Evolutionary conservation across 2,113 vertebrate species (phyloP).

Genomic region (Prinia subflava): DNA sequence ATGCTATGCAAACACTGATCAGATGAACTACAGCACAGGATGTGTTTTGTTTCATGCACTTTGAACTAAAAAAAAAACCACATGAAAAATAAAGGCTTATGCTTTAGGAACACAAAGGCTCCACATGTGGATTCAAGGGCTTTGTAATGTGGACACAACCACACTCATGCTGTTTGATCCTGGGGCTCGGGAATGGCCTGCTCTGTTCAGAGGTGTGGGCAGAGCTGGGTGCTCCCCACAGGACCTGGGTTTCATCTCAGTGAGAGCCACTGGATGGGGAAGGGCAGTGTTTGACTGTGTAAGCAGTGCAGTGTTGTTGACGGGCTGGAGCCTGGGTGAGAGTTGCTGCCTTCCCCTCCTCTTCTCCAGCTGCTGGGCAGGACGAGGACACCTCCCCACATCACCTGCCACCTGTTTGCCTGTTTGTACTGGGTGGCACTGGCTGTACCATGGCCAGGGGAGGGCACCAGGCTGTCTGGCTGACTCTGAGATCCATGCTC

Average conservation of each 20-base stretch:
- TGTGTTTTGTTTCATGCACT: background rate
- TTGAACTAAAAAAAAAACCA: background rate
- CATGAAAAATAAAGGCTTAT: background rate
- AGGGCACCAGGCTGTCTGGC: background rate
- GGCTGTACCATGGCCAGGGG: fast-evolving
- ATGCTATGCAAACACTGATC: background rate
- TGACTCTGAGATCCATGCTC: background rate
- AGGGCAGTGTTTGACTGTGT: fast-evolving
- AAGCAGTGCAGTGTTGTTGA: background rate
- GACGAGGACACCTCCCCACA: background rate
- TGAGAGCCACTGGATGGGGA: fast-evolving
- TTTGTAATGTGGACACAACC: background rate
- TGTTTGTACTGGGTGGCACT: fast-evolving
- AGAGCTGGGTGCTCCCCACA: background rate
- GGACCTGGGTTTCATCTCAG: background rate
- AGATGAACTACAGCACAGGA: background rate
- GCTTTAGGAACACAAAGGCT: background rate
- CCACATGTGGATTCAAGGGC: background rate
- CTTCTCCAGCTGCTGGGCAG: background rate
- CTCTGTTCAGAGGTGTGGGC: fast-evolving
- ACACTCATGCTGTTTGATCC: background rate
- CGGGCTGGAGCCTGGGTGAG: fast-evolving
- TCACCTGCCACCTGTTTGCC: fast-evolving
- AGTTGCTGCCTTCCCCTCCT: background rate
- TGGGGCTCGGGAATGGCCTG: background rate